Base-by-base conservation (phyloP, 2,888 invertebrate species). In the Dendrolimus pini region DNA sequence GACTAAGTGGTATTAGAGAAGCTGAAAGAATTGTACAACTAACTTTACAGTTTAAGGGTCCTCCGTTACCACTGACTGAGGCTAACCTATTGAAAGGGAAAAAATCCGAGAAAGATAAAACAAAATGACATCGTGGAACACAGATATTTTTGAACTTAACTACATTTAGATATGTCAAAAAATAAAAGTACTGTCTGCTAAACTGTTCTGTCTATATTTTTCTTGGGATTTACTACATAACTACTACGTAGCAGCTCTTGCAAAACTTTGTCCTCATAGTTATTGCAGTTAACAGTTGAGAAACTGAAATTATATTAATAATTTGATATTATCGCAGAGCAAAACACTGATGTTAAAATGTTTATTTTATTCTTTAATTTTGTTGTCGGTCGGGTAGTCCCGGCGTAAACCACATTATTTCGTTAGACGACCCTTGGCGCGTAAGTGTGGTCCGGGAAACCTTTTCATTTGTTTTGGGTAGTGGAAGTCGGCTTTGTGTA, bases 1-100 rank as follows among this genome's bases (percentile, higher is more conserved):
- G 95, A 58, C 77, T 95, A 55, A 95, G 96, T 65, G 96, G 96
- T 1, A 92, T 96, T 56, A 89, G 96, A 57, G 96, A 96, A 82
- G 96, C 96, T 0, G 94, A 96, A 70, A 89, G 95, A 66, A 91
- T 96, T 60, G 87, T 94, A 53, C 92, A 93, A 62, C 72, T 94
- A 61, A 94, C 94, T 3, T 47, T 75, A n/a, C 89, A 86, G 59
- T 91, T 80, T 62, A 87, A 86, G 74, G 89, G 91, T 12, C 88
- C 88, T 10, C 90, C 89, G 12, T 62, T 84, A 13, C 85, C 83
- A 12, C 10, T 55, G 13, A 12, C 8, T 53, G 52, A 55, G 14
- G 30, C 54, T 7, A 57, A 54, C 8, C 14, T 47, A 14, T 18
- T 52, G 13, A 61, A 58, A n/a, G 47, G 9, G 7, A 63, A 62